Conservation (phyloP, 2,797 vertebrate genomes). For the Heterohyrax brucei region DNA sequence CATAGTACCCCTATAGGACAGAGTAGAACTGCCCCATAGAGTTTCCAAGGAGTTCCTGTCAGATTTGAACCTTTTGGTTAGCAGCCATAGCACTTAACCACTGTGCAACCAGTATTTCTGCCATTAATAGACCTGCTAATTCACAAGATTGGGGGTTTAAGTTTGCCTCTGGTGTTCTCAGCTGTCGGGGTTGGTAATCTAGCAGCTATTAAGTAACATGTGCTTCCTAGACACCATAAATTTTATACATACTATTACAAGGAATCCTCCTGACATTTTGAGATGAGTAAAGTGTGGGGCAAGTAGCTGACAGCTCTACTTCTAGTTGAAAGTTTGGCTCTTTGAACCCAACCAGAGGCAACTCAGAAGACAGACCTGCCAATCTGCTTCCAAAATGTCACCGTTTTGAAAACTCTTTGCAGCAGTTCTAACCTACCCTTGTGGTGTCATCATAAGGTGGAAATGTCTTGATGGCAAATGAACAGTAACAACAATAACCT, state of each 20-base stretch:
- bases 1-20: no score
- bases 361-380: neutral
- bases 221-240: neutral
- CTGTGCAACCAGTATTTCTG: no score
- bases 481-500: neutral
- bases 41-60: no score
- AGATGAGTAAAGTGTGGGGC: neutral
- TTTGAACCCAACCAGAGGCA: neutral
- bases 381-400: neutral
- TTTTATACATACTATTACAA: neutral
- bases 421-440: neutral
- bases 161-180: conserved; percentile 8
- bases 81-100: no score
- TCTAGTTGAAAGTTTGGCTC: neutral
- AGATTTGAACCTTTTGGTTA: no score
- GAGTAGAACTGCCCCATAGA: no score
- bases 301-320: neutral
- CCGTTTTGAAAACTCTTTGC: neutral
- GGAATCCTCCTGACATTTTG: neutral
- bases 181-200: neutral
- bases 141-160: neutral
- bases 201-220: neutral
- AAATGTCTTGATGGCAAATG: no score
- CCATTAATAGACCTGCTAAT: conserved; percentile 3
- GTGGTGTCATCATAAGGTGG: neutral